A percentile compares a stretch with the other conserved stretches of the same genome.
These are phyloP conservation scores for Mungos mungo DNA, from an alignment of 2,113 vertebrate species.

Conservation along the genomic window DNA sequence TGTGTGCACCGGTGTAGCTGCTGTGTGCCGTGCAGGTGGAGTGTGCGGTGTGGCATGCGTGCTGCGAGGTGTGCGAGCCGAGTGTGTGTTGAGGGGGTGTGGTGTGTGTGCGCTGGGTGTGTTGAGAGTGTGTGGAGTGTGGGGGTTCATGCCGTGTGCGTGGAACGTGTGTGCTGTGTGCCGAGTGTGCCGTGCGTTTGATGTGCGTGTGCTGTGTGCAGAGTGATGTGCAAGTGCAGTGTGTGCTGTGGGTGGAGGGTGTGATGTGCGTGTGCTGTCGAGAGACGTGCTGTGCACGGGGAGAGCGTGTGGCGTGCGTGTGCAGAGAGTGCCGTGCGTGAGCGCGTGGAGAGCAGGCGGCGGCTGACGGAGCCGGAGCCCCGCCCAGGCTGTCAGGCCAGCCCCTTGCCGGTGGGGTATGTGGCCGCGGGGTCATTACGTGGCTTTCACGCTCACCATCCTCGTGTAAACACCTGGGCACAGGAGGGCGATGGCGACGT, in stretches of 20 bases:
- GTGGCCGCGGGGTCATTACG: rapidly evolving
- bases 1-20: background rate
- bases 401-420: rapidly evolving
- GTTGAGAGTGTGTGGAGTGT: background rate
- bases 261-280: background rate
- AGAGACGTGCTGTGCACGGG: no score
- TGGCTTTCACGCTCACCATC: background rate
- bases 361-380: background rate
- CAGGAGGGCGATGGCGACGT: rapidly evolving
- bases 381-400: rapidly evolving
- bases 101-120: no score
- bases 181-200: background rate
- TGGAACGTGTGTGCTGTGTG: background rate
- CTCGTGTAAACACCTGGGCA: rapidly evolving
- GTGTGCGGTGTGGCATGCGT: background rate
- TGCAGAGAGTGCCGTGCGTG: background rate
- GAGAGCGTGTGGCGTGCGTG: background rate
- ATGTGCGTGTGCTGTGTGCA: background rate
- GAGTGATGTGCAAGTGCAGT: background rate
- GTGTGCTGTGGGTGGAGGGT: background rate
- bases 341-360: background rate
- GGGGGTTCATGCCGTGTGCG: background rate
- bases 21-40: background rate
- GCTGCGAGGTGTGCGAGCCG: background rate
- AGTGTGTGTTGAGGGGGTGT: background rate